Base-by-base conservation (phyloP, 2,113 vertebrate species). In the Phocoena sinus region DNA sequence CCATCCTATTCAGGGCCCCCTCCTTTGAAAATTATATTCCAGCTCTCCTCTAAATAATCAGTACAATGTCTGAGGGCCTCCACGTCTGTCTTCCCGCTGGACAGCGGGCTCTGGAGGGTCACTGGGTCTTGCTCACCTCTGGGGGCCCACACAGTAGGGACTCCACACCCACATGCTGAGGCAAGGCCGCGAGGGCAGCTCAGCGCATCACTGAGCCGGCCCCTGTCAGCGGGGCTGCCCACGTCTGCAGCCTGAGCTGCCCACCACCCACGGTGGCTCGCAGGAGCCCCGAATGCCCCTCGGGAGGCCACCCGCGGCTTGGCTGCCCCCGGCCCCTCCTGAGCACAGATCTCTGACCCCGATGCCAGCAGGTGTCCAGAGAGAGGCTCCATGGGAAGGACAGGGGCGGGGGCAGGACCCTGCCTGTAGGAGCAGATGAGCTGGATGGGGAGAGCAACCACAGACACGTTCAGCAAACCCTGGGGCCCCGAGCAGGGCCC, bases 131-230 rank as follows among this genome's bases (percentile, higher is more conserved):
- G 53, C 25, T 89, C 41, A 33, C 8, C 41, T 71, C 41, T 74
- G 18, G 12, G 41, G 3, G 53, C 25, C 5, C 25, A 25, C 53
- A 23, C 2, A 1, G 47, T 9, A 47, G 60, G 47, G 70, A 15
- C 50, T 26, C 31, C 36, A n/a, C 2, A 1, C 31, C 38, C n/a
- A 11, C 1, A 20, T 0, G 1, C 81, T 1, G 2, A 50, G 38
- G 21, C 0, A 0, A 62, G 88, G 60, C 36, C 2, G 11, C 3
- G 9, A 68, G 3, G 18, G 67, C 50, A 58, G 6, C 25, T 77
- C 47, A 28, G 28, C 0, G 0, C 14, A 38, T 47, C 1, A 20
- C 25, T 23, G 38, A 80, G 3, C 7, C 0, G 0, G 12, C 21
- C 47, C 6, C 1, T 0, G 12, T 28, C 84, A 58, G 53, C 0